A percentile compares a stretch with the other conserved stretches of the same genome.
Evolutionary conservation across 1,140 invertebrate genomes (phyloP).

Genomic region (Orius insidiosus): DNA sequence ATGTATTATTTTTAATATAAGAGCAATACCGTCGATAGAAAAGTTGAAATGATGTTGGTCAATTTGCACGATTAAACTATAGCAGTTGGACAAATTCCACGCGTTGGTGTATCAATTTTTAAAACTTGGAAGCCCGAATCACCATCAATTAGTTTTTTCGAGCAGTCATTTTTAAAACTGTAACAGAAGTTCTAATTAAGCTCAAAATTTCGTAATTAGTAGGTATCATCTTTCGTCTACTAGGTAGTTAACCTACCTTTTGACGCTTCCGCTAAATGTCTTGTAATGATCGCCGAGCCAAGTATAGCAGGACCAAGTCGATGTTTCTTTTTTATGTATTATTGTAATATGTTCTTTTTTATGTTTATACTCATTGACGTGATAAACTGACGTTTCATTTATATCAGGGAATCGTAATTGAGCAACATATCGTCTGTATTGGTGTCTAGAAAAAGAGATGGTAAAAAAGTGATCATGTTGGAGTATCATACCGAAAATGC

Average conservation of each 20-base stretch:
- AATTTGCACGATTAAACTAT: conserved; percentile 32
- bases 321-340: conserved; percentile 29
- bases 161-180: conserved; percentile 25
- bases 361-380: neutral
- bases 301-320: conserved; percentile 46
- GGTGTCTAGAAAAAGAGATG: neutral
- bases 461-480: too few relatives aligned
- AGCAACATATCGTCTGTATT: neutral
- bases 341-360: neutral
- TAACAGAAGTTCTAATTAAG: too few relatives aligned
- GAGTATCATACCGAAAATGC: conserved; percentile 49
- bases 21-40: too few relatives aligned
- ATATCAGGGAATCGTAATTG: conserved; percentile 4
- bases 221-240: too few relatives aligned
- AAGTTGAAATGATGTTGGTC: conserved; percentile 24
- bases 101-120: too few relatives aligned
- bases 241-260: too few relatives aligned
- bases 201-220: too few relatives aligned
- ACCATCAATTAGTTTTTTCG: conserved; percentile 3
- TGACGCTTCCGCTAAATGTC: conserved; percentile 62
- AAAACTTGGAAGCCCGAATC: too few relatives aligned
- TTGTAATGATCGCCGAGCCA: conserved; percentile 68
- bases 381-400: neutral
- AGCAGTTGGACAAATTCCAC: too few relatives aligned
- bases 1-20: too few relatives aligned